Evolutionary conservation across 2,797 vertebrate genomes (phyloP).

Genomic region (Anolis apletophallus): DNA sequence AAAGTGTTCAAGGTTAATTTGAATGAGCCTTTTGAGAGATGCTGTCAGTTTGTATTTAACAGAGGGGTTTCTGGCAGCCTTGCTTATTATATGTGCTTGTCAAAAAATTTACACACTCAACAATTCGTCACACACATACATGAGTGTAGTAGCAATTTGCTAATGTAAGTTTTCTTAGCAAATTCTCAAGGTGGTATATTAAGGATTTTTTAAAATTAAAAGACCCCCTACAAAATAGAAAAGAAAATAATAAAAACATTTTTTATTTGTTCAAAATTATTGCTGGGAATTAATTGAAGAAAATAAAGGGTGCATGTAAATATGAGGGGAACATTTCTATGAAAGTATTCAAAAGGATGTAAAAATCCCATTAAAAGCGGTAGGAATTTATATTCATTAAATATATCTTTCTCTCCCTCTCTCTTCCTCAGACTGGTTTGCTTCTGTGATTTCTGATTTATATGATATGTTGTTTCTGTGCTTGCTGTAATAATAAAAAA

Average conservation of each 20-base stretch:
- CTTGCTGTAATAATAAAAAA: background rate
- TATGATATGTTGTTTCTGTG: background rate
- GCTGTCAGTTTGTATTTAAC: slow-evolving; percentile 61
- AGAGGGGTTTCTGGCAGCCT: slow-evolving; percentile 43
- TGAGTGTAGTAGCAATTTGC: slow-evolving; percentile 32
- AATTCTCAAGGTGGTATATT: slow-evolving; percentile 6
- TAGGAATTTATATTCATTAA: background rate
- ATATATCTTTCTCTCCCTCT: background rate
- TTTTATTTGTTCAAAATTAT: background rate
- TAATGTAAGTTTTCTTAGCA: slow-evolving; percentile 28
- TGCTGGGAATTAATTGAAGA: background rate
- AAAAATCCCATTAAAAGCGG: background rate
- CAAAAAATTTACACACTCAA: slow-evolving; percentile 58
- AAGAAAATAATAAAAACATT: no score
- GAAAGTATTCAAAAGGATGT: background rate
- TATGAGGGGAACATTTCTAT: background rate
- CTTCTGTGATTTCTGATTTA: background rate
- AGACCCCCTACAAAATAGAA: background rate
- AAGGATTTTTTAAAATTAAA: background rate
- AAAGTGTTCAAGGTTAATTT: slow-evolving; percentile 57
- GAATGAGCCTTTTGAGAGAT: slow-evolving; percentile 28
- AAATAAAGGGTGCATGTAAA: background rate
- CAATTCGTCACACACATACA: slow-evolving; percentile 11
- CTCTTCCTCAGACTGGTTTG: background rate
- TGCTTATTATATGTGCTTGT: slow-evolving; percentile 51